Percentiles rank a stretch among this genome's conserved stretches.
phyloP scores from a whole-genome alignment of 2,113 vertebrate species.

The Brachionichthys hirsutus region DNA sequence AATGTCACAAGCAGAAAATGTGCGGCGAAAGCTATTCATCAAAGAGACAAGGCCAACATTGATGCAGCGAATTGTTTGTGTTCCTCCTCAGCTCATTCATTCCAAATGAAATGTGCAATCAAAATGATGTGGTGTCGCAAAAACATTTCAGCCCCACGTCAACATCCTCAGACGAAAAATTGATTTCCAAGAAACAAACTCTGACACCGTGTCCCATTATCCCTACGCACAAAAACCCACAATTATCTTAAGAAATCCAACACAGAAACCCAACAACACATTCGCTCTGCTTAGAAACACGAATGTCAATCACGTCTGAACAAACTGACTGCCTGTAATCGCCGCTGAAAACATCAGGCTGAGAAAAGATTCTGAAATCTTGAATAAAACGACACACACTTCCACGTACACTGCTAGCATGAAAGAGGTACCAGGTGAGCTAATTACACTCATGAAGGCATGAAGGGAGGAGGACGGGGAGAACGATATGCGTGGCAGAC shows the following conservation, averaged over 20 bases:
- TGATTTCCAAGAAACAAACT: constrained; percentile 50
- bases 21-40: constrained; percentile 57
- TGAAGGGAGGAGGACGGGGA: constrained; percentile 46
- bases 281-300: constrained; percentile 16
- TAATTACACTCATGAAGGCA: constrained; percentile 59
- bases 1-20: constrained; percentile 35
- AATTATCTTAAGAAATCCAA: constrained; percentile 45
- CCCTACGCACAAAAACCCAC: constrained; percentile 24
- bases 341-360: constrained; percentile 34
- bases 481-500: neutral
- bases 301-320: constrained; percentile 49
- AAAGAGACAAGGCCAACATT: constrained; percentile 60
- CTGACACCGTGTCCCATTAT: constrained; percentile 50
- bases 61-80: constrained; percentile 70
- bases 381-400: constrained; percentile 49
- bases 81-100: constrained; percentile 63
- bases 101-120: constrained; percentile 67
- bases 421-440: constrained; percentile 56
- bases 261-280: constrained; percentile 35
- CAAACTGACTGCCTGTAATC: constrained; percentile 44
- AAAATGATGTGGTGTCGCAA: constrained; percentile 53
- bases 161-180: constrained; percentile 46
- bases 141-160: constrained; percentile 42
- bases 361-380: constrained; percentile 48
- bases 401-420: constrained; percentile 34